Percentiles rank a stretch among this genome's conserved stretches.
Conservation (phyloP, 2,888 invertebrate species). For the Tryphoninae sp. region DNA sequence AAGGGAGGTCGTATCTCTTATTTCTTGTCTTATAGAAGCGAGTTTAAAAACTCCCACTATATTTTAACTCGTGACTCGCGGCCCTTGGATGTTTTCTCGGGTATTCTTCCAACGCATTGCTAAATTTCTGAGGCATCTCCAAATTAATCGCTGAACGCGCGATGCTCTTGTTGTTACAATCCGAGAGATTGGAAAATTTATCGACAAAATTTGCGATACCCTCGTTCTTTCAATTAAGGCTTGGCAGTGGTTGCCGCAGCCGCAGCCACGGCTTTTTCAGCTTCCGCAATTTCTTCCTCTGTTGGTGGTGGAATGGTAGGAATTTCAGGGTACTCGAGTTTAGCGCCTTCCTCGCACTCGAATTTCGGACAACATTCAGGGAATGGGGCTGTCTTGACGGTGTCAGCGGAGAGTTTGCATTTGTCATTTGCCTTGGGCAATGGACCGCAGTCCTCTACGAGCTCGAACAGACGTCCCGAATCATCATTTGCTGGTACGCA, state of each 20-base stretch:
- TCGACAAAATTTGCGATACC: neutral
- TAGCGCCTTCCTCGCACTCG: constrained; percentile 92
- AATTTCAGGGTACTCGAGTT: constrained; percentile 93
- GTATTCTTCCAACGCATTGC: neutral
- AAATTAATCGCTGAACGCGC: neutral
- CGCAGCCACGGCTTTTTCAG: constrained; percentile 78
- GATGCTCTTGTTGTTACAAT: neutral
- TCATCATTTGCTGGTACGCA: constrained; percentile 91
- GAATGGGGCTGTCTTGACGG: constrained; percentile 94
- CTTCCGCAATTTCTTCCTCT: constrained; percentile 74
- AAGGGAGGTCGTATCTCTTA: neutral
- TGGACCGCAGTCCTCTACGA: constrained; percentile 95
- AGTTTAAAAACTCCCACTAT: constrained; percentile 17
- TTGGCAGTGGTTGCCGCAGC: constrained; percentile 77
- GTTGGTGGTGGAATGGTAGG: constrained; percentile 83
- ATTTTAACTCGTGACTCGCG: neutral
- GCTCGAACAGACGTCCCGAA: constrained; percentile 89
- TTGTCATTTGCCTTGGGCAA: constrained; percentile 93
- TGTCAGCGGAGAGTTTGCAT: constrained; percentile 94
- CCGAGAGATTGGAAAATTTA: neutral
- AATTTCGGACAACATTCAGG: constrained; percentile 93
- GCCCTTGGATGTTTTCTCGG: constrained; percentile 1
- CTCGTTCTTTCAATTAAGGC: constrained; percentile 56
- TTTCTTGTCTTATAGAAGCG: neutral
- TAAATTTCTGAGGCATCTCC: neutral